Evolutionary conservation across 2,888 invertebrate genomes (phyloP).

Genomic region (Adela reaumurella): DNA sequence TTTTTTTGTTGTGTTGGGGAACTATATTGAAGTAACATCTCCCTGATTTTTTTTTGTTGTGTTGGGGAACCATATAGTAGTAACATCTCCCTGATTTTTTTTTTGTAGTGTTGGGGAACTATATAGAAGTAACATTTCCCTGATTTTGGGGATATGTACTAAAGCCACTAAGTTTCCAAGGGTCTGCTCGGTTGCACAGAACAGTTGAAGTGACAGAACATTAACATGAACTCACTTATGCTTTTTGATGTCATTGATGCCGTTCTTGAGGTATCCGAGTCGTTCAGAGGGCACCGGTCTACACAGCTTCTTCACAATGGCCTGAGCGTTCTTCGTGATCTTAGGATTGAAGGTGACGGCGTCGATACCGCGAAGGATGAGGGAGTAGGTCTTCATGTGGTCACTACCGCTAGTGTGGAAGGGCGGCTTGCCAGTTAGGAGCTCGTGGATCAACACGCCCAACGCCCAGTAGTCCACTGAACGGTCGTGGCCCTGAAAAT

Average conservation of each 20-base stretch:
- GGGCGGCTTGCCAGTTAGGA: slow-evolving; percentile 84
- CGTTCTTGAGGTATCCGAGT: slow-evolving; percentile 84
- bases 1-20: no score
- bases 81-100: no score
- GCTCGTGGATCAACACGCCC: slow-evolving; percentile 83
- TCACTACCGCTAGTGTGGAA: slow-evolving; percentile 84
- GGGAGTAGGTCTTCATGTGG: slow-evolving; percentile 92
- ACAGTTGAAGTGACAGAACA: background rate
- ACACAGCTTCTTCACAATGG: slow-evolving; percentile 82
- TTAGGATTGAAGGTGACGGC: slow-evolving; percentile 77
- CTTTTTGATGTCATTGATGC: slow-evolving; percentile 79
- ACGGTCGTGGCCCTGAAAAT: slow-evolving; percentile 65
- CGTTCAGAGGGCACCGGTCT: slow-evolving; percentile 82
- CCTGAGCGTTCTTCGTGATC: slow-evolving; percentile 74
- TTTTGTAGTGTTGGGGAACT: no score
- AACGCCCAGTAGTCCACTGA: slow-evolving; percentile 95
- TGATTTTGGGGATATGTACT: no score
- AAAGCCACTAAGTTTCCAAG: no score
- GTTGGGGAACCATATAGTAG: no score
- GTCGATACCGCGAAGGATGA: slow-evolving; percentile 89
- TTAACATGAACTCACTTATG: slow-evolving; percentile 64
- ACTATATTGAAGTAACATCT: no score
- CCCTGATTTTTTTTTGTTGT: no score
- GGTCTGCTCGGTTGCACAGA: no score
- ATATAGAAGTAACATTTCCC: no score